Evolutionary conservation across 2,113 vertebrate species (phyloP), one percentile per base, ranked within the genome.

Genomic region (Leiothrix lutea): DNA sequence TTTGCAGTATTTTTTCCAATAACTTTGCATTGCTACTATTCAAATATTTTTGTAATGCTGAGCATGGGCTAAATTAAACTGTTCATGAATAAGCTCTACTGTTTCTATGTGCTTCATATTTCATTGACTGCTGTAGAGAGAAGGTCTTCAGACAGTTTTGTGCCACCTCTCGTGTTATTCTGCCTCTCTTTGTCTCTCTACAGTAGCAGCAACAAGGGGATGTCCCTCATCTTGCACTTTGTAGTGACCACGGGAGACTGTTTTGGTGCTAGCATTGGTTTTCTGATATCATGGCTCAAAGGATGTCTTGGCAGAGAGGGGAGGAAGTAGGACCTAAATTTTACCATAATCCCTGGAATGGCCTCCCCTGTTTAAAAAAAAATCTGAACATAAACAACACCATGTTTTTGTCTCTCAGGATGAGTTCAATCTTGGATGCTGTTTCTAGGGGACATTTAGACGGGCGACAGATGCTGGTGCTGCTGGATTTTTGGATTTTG

Each of bases 241-340:
- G 8, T 9, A 33, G 18, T 13, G 45, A 35, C 28, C 45, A 24
- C 1, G 6, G 0, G 4, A 65, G 28, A 11, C 8, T 33, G 11
- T 31, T 82, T 25, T 73, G 51, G 19, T 23, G 36, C 29, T 67
- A 13, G 9, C 2, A 5, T 5, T 19, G 23, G 3, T 65, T 70
- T 91, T 35, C 57, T 64, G 23, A 6, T 12, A 25, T 61, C 25
- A 12, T 9, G 14, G 16, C 53, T 62, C 40, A 66, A 57, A 71
- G 44, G 24, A 14, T 36, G 18, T 12, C 19, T 36, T 66, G 25
- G 17, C 24, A 69, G 21, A 66, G 4, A 62, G 13, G 5, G 5
- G 17, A 57, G 8, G 19, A 89, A 73, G 36, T 13, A 42, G 9
- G 21, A 70, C 21, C 18, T 60, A 31, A 45, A 42, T 84, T 35